These are phyloP conservation scores for Trichopoda pennipes DNA, from an alignment of 2,888 invertebrate genomes.

Conservation along the genomic window DNA sequence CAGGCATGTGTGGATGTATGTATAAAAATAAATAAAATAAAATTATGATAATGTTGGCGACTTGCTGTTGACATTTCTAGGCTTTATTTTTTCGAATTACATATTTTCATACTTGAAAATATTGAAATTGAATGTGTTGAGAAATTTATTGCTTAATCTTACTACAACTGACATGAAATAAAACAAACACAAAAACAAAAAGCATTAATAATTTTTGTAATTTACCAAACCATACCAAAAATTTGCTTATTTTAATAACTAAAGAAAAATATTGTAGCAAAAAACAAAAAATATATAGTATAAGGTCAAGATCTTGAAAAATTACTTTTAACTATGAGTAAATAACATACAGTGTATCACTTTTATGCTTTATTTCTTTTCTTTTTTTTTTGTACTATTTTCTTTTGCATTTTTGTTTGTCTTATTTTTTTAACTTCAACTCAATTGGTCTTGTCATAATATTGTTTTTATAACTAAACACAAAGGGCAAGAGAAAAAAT, in stretches of 20 bases:
- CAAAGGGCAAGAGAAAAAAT: constrained; percentile 23
- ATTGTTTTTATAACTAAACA: constrained; percentile 30
- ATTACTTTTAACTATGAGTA: neutral
- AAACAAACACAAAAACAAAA: constrained; percentile 18
- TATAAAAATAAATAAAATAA: constrained; percentile 9
- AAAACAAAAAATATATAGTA: neutral
- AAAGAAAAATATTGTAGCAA: neutral
- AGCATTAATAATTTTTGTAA: neutral
- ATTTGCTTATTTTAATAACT: neutral
- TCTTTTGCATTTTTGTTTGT: neutral
- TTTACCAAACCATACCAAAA: constrained; percentile 2
- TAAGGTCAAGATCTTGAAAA: constrained; percentile 66
- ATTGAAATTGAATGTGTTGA: constrained; percentile 58
- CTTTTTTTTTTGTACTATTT: constrained; percentile 2
- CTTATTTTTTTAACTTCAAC: constrained; percentile 33
- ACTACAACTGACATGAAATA: constrained; percentile 17
- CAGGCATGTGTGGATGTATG: too few relatives aligned
- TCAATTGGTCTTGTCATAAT: constrained; percentile 58
- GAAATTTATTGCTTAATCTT: constrained; percentile 57
- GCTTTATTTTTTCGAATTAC: neutral
- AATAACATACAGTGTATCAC: neutral
- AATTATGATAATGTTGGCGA: constrained; percentile 54
- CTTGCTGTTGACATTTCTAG: constrained; percentile 13
- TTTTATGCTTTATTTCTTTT: neutral
- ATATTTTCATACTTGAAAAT: constrained; percentile 21